Evolutionary conservation across 2,888 invertebrate species (phyloP).

Genomic region (Drosophila melanocephala): DNA sequence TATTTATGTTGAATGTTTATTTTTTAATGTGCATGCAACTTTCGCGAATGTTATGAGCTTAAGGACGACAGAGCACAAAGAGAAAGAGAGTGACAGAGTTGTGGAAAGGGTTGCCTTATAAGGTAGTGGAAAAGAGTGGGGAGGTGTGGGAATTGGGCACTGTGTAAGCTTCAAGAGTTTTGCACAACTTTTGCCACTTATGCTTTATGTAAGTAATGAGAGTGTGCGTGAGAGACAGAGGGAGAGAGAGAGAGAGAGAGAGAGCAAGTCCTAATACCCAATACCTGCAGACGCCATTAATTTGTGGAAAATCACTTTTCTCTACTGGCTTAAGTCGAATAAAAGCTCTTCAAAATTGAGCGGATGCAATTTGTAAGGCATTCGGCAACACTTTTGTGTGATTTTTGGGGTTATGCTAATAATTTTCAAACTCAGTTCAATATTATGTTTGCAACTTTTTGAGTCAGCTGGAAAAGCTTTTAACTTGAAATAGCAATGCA

Average conservation of each 20-base stretch:
- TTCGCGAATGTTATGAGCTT: constrained; percentile 46
- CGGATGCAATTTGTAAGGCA: not conserved
- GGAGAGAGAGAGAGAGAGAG: constrained; percentile 12
- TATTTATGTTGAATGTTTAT: constrained; percentile 74
- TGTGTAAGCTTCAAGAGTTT: constrained; percentile 56
- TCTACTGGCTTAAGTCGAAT: constrained; percentile 32
- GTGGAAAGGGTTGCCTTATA: constrained; percentile 49
- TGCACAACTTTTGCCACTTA: constrained; percentile 79
- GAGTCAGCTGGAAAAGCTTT: not conserved
- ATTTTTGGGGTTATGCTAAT: not conserved
- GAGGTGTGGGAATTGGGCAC: not conserved
- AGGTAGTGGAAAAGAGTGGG: not conserved
- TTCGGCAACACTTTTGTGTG: not conserved
- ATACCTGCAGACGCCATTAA: constrained; percentile 54
- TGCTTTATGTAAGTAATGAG: constrained; percentile 67
- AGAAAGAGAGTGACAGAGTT: not conserved
- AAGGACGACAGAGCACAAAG: constrained; percentile 1
- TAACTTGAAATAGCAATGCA: not conserved
- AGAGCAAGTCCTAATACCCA: constrained; percentile 32
- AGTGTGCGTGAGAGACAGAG: constrained; percentile 16
- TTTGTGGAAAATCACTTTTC: constrained; percentile 44
- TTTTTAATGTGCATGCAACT: constrained; percentile 77
- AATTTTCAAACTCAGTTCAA: not conserved
- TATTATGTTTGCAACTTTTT: not conserved
- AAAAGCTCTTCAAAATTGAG: constrained; percentile 20